Conservation (phyloP, 2,888 invertebrate genomes). For the Philereme vetulata region DNA sequence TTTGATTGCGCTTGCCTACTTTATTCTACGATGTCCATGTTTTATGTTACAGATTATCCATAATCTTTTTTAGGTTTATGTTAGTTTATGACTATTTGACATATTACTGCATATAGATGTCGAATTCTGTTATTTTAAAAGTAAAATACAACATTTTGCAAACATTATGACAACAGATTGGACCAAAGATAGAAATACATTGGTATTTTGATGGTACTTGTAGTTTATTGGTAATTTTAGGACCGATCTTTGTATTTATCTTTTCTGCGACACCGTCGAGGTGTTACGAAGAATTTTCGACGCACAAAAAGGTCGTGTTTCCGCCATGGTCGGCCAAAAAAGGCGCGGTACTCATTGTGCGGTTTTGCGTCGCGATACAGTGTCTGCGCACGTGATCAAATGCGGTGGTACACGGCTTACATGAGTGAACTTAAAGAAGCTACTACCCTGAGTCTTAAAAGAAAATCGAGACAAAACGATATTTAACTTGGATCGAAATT, state of each 20-base stretch:
- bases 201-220: background rate
- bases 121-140: too few relatives aligned
- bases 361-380: slow-evolving; percentile 52
- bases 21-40: background rate
- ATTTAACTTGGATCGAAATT: background rate
- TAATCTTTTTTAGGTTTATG: background rate
- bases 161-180: background rate
- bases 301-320: slow-evolving; percentile 64
- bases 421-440: background rate
- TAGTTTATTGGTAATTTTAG: background rate
- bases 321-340: slow-evolving; percentile 64
- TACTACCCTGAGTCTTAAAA: background rate
- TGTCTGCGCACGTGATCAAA: slow-evolving; percentile 65
- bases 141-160: background rate
- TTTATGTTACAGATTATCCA: background rate
- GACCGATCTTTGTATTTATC: slow-evolving; percentile 9
- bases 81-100: background rate
- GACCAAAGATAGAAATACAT: background rate
- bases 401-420: slow-evolving; percentile 41
- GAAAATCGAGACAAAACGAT: background rate
- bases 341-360: slow-evolving; percentile 64
- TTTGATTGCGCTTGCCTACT: background rate
- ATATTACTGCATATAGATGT: too few relatives aligned
- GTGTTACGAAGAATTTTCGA: slow-evolving; percentile 67
- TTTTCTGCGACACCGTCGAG: slow-evolving; percentile 45